Percentiles rank a stretch among this genome's conserved stretches.
Conservation (phyloP, 2,888 invertebrate genomes). For the Hyles lineata region DNA sequence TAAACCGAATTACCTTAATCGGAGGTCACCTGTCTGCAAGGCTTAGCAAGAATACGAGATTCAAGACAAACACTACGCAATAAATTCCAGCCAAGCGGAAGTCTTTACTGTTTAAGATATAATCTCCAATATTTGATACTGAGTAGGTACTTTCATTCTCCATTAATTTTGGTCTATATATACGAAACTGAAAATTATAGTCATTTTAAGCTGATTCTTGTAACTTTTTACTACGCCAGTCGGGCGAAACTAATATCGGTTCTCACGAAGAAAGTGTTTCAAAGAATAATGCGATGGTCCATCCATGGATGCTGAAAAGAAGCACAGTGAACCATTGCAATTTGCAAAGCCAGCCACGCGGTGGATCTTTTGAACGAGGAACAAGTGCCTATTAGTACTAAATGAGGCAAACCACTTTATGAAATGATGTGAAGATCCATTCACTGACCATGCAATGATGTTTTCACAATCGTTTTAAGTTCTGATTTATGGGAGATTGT, state of each 20-base stretch:
- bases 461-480: too few species aligned
- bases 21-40: conserved; percentile 2
- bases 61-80: background rate
- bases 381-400: background rate
- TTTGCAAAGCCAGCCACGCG: background rate
- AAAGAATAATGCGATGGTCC: conserved; percentile 3
- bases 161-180: background rate
- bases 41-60: background rate
- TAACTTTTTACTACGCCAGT: background rate
- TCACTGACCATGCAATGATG: too few species aligned
- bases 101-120: background rate
- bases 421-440: background rate
- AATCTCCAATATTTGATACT: background rate
- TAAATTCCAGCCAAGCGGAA: too few species aligned
- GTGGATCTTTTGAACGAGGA: background rate
- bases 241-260: background rate
- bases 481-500: too few species aligned
- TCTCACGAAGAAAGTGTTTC: conserved; percentile 4
- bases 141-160: background rate
- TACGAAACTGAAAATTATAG: background rate
- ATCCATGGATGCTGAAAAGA: conserved; percentile 2
- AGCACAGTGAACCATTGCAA: background rate
- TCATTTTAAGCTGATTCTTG: background rate
- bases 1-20: background rate
- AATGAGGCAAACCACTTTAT: conserved; percentile 8